Conservation (phyloP, 2,113 vertebrate genomes). For the Lipophrys pholis region DNA sequence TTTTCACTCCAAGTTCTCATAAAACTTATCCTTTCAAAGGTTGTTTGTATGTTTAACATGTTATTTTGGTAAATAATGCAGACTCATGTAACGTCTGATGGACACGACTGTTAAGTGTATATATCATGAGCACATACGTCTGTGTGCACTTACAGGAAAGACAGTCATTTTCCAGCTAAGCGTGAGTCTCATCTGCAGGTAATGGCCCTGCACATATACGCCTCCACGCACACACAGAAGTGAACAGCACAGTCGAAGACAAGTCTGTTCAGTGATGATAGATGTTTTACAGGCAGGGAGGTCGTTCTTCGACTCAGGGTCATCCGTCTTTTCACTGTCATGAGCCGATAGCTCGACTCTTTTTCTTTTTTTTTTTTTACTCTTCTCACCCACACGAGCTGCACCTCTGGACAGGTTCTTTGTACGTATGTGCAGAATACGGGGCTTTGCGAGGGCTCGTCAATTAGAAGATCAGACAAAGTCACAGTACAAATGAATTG, state of each 20-base stretch:
- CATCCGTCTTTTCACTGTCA: slow-evolving; percentile 76
- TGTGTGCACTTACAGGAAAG: slow-evolving; percentile 23
- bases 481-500: slow-evolving; percentile 31
- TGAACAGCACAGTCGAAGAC: slow-evolving; percentile 51
- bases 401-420: slow-evolving; percentile 27
- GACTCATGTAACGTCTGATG: background rate
- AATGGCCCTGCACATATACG: slow-evolving; percentile 45
- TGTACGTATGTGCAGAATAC: slow-evolving; percentile 11
- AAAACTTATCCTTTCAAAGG: no score
- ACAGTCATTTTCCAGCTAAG: slow-evolving; percentile 34
- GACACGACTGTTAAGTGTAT: no score
- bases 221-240: slow-evolving; percentile 12
- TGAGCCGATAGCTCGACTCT: slow-evolving; percentile 47
- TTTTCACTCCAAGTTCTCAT: no score
- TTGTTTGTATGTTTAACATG: no score
- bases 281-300: slow-evolving; percentile 72
- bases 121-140: slow-evolving; percentile 8
- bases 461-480: slow-evolving; percentile 43
- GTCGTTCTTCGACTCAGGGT: slow-evolving; percentile 68
- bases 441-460: slow-evolving; percentile 6
- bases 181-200: slow-evolving; percentile 39
- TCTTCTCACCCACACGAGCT: background rate
- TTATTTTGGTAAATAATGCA: no score
- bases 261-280: slow-evolving; percentile 74
- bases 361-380: slow-evolving; percentile 49